Conservation (phyloP, 2,797 vertebrate genomes). For the Lepus townsendii region DNA sequence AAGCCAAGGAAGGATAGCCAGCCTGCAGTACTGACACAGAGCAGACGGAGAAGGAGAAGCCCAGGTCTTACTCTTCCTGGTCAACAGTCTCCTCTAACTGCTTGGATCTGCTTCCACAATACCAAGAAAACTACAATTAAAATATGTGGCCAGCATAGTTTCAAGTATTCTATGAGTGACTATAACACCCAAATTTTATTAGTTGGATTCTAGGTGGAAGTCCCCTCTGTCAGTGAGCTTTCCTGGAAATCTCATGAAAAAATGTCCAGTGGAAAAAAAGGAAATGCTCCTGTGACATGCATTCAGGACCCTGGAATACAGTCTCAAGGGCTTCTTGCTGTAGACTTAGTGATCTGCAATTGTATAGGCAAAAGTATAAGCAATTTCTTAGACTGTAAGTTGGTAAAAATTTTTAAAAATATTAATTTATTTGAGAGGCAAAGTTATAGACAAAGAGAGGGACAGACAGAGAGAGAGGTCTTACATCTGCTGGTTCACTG, state of each 20-base stretch:
- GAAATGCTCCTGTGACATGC: neutral
- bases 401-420: neutral
- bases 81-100: neutral
- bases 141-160: neutral
- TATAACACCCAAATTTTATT: conserved; percentile 11
- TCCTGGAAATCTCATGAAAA: neutral
- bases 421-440: too few relatives aligned
- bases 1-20: neutral
- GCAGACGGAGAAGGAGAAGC: neutral
- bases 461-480: too few relatives aligned
- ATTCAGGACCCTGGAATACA: neutral
- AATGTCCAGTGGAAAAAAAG: neutral
- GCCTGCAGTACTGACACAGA: too few relatives aligned
- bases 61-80: neutral
- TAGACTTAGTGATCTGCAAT: neutral
- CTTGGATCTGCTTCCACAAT: neutral
- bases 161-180: neutral
- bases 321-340: neutral
- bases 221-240: neutral
- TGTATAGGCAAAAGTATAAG: neutral
- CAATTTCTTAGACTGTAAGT: neutral
- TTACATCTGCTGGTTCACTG: too few relatives aligned
- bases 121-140: neutral
- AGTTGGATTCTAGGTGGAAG: neutral
- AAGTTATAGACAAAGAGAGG: too few relatives aligned